These are phyloP conservation scores for Ceratina japonica DNA, from an alignment of 1,140 invertebrate species.

Conservation along the genomic window DNA sequence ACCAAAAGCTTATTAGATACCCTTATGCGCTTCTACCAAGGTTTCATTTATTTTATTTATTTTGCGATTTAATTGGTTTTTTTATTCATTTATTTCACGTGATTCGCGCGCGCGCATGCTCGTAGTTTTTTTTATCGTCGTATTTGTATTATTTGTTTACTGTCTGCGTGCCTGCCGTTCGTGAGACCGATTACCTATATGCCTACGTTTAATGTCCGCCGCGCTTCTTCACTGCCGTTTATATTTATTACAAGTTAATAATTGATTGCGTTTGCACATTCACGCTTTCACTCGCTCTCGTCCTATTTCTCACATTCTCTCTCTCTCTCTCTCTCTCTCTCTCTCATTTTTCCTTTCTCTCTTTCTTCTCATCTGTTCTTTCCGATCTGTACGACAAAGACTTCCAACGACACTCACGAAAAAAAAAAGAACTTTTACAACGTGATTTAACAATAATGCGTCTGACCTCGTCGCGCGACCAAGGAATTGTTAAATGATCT, in stretches of 20 bases:
- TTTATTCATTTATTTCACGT: constrained; percentile 18
- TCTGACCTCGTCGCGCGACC: constrained; percentile 12
- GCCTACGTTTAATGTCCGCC: constrained; percentile 51
- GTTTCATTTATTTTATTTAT: constrained; percentile 53
- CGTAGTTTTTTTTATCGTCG: constrained; percentile 8
- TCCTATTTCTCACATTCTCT: constrained; percentile 18
- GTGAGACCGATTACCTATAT: constrained; percentile 49
- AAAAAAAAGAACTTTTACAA: constrained; percentile 36
- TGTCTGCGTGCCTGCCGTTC: constrained; percentile 45
- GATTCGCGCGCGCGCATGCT: constrained; percentile 51
- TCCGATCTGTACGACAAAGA: constrained; percentile 19
- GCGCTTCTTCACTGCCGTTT: constrained; percentile 59
- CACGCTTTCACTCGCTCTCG: constrained; percentile 32
- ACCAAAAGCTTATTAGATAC: constrained; percentile 75
- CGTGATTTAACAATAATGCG: constrained; percentile 16
- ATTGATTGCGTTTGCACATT: constrained; percentile 71
- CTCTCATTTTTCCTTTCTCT: background rate
- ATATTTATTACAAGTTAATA: constrained; percentile 71
- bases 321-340: constrained; percentile 6
- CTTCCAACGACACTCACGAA: constrained; percentile 15
- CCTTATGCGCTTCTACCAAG: constrained; percentile 73
- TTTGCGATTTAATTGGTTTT: constrained; percentile 52
- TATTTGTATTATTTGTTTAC: background rate
- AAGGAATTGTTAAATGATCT: background rate
- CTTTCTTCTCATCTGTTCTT: background rate